Evolutionary conservation across 2,113 vertebrate genomes (phyloP).

Genomic region (Scatophagus argus): DNA sequence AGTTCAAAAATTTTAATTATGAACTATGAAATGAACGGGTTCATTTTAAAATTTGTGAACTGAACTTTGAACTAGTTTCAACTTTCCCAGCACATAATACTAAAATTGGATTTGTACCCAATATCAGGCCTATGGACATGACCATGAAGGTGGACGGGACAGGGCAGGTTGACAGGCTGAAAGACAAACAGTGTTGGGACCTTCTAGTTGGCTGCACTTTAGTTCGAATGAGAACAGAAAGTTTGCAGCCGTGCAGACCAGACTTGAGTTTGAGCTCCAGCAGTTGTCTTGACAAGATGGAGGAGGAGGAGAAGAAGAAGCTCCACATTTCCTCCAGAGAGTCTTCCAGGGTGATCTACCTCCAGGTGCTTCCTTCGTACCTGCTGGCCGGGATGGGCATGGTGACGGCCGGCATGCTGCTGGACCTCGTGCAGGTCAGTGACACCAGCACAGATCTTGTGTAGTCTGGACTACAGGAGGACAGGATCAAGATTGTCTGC

Average conservation of each 20-base stretch:
- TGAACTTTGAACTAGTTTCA: too few relatives aligned
- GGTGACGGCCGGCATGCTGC: constrained; percentile 89
- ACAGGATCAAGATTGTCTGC: neutral
- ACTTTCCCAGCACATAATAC: too few relatives aligned
- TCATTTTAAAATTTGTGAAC: too few relatives aligned
- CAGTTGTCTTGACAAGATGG: constrained; percentile 58
- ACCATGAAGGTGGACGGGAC: neutral
- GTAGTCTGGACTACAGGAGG: neutral
- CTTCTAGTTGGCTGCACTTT: constrained; percentile 25
- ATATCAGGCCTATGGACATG: neutral
- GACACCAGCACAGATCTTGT: neutral
- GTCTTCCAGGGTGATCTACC: constrained; percentile 79
- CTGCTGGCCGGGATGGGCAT: constrained; percentile 90
- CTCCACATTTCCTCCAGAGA: constrained; percentile 76
- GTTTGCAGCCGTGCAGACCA: constrained; percentile 5
- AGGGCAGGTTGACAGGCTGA: constrained; percentile 30
- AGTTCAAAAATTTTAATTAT: too few relatives aligned
- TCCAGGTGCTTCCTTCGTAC: constrained; percentile 89
- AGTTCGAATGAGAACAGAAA: constrained; percentile 2
- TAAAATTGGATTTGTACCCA: neutral
- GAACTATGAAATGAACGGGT: too few relatives aligned
- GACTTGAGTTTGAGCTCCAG: neutral
- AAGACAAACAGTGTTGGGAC: constrained; percentile 34
- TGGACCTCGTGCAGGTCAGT: constrained; percentile 92
- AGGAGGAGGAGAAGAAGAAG: constrained; percentile 72